Evolutionary conservation across 1,140 invertebrate species (phyloP).

Genomic region (Psix sp.): DNA sequence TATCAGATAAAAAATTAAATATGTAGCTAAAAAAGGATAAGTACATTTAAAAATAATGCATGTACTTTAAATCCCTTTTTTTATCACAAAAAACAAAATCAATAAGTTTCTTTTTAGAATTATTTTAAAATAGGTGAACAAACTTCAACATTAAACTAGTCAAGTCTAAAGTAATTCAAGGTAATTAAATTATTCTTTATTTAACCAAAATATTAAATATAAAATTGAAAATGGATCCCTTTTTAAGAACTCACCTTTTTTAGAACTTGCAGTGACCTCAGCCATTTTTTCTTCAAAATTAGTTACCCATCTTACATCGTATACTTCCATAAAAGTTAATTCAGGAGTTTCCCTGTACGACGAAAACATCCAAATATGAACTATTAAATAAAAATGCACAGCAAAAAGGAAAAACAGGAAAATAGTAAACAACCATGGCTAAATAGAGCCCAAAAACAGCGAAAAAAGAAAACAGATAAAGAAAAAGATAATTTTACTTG

Average conservation of each 20-base stretch:
- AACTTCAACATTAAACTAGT: too few relatives aligned
- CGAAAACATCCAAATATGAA: conserved; percentile 69
- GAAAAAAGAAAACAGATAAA: conserved; percentile 9
- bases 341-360: conserved; percentile 75
- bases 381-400: neutral
- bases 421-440: conserved; percentile 21
- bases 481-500: conserved; percentile 28
- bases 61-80: too few relatives aligned
- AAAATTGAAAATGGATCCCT: neutral
- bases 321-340: conserved; percentile 77
- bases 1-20: too few relatives aligned
- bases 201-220: too few relatives aligned
- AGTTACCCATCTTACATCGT: conserved; percentile 76
- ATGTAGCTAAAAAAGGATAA: too few relatives aligned
- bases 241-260: conserved; percentile 72
- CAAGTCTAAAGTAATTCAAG: too few relatives aligned
- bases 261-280: conserved; percentile 63
- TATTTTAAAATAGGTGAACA: too few relatives aligned
- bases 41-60: too few relatives aligned
- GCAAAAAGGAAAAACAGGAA: neutral
- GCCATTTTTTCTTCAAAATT: conserved; percentile 76
- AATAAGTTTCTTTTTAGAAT: too few relatives aligned
- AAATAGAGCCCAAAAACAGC: neutral
- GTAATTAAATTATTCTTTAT: neutral
- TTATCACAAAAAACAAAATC: too few relatives aligned